Base-by-base conservation (phyloP, 2,797 vertebrate species). In the Amblyopsis hoosieri region DNA sequence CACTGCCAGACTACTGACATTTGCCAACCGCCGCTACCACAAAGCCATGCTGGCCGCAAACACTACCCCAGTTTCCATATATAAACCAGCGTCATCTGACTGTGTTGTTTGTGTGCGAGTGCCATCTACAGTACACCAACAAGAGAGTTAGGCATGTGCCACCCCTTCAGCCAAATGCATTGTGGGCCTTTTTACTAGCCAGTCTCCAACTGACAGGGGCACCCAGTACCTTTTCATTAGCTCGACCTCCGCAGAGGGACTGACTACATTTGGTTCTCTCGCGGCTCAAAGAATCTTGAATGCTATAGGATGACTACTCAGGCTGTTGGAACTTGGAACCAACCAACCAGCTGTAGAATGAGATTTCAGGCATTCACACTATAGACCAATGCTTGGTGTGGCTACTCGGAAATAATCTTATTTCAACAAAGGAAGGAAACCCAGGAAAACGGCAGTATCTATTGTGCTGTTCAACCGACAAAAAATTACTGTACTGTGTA, bases 381-480 rank as follows among this genome's bases (percentile, higher is more conserved):
- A 51, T 15, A 62, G 51, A 66, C 56, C 33, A n/a, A 56, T 45
- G 52, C 71, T 67, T 80, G 75, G 76, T 76, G 67, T 69, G 78
- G 73, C 72, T 73, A 72, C 75, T 85, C 64, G 69, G 76, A 85
- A 81, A 84, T 57, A 67, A 86, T 84, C 71, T 75, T 67, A 45
- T 73, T 66, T 80, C 71, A 76, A 82, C 85, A 87, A 65, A 87
- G 83, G 80, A 83, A 89, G 85, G 87, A 90, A 88, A 85, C 76
- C 64, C 74, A 78, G 0, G 3, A 49, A 68, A 66, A 74, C 33
- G 62, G 74, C 60, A 11, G 60, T 63, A 82, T 80, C 82, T 78
- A 76, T 86, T 85, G 84, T 87, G 71, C 13, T 6, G 64, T 66
- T 62, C 60, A 69, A 29, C 14, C 60, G 23, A 55, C 69, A 74